Evolutionary conservation across 2,888 invertebrate species (phyloP).

Genomic region (Apodemia hepburni): DNA sequence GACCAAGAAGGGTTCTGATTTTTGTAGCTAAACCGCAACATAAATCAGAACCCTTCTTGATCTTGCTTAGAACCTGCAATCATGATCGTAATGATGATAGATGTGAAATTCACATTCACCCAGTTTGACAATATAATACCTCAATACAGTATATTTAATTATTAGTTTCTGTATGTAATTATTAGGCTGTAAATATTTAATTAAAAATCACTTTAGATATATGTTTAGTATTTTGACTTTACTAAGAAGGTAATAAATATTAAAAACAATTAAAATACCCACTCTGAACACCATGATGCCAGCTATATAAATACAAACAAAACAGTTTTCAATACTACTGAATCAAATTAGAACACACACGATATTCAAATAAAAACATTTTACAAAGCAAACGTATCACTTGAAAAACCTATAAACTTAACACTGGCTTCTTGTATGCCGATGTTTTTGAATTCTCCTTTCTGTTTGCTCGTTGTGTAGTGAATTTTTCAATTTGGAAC

Average conservation of each 20-base stretch:
- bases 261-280: neutral
- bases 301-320: slow-evolving; percentile 1
- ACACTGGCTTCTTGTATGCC: slow-evolving; percentile 23
- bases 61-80: no score
- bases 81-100: no score
- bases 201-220: no score
- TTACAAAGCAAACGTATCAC: slow-evolving; percentile 11
- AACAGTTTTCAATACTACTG: slow-evolving; percentile 7
- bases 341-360: slow-evolving; percentile 11
- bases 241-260: neutral
- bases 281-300: neutral
- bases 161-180: no score
- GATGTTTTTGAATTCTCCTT: slow-evolving; percentile 64
- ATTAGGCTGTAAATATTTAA: no score
- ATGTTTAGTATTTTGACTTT: neutral
- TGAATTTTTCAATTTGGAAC: slow-evolving; percentile 65
- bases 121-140: no score
- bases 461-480: slow-evolving; percentile 68
- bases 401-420: slow-evolving; percentile 6
- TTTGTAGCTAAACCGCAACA: no score
- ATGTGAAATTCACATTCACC: no score
- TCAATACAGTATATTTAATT: no score
- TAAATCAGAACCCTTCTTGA: no score
- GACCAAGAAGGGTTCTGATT: no score
- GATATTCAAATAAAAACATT: slow-evolving; percentile 4